Evolutionary conservation across 2,888 invertebrate genomes (phyloP).

Genomic region (Drosophila mimetica): DNA sequence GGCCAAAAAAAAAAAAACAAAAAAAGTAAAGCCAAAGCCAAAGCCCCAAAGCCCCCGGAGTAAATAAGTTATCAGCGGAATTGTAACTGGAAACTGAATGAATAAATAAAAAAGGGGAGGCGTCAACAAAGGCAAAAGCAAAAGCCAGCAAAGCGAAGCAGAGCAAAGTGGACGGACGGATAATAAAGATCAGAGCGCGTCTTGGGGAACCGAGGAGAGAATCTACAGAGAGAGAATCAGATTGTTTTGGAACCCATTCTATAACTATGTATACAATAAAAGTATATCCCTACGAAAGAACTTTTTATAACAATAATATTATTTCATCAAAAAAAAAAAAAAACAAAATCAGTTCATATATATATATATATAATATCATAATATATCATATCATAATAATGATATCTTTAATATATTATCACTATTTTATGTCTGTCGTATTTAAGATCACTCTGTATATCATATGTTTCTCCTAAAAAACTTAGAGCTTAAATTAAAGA

Average conservation of each 20-base stretch:
- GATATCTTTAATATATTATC: too few species aligned
- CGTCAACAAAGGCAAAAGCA: slow-evolving; percentile 62
- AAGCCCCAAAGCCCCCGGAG: slow-evolving; percentile 61
- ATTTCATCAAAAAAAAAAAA: too few species aligned
- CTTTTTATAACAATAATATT: too few species aligned
- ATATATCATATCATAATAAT: too few species aligned
- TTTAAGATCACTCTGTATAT: too few species aligned
- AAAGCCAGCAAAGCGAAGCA: slow-evolving; percentile 11
- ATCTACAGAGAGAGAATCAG: neutral
- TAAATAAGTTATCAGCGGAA: slow-evolving; percentile 79
- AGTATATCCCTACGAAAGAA: too few species aligned
- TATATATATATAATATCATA: too few species aligned
- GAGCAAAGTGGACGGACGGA: neutral
- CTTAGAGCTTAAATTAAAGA: too few species aligned
- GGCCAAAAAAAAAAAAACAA: slow-evolving; percentile 11
- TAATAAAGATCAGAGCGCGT: slow-evolving; percentile 67
- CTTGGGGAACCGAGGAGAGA: slow-evolving; percentile 30
- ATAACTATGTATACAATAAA: too few species aligned
- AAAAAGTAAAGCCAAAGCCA: slow-evolving; percentile 44
- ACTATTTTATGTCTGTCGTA: too few species aligned
- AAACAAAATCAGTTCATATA: too few species aligned
- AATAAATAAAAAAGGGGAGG: slow-evolving; percentile 79
- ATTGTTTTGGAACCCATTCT: neutral
- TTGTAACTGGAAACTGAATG: slow-evolving; percentile 74
- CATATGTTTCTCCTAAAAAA: too few species aligned